These are phyloP conservation scores for Takifugu bimaculatus DNA, from an alignment of 2,113 vertebrate species.

Conservation along the genomic window DNA sequence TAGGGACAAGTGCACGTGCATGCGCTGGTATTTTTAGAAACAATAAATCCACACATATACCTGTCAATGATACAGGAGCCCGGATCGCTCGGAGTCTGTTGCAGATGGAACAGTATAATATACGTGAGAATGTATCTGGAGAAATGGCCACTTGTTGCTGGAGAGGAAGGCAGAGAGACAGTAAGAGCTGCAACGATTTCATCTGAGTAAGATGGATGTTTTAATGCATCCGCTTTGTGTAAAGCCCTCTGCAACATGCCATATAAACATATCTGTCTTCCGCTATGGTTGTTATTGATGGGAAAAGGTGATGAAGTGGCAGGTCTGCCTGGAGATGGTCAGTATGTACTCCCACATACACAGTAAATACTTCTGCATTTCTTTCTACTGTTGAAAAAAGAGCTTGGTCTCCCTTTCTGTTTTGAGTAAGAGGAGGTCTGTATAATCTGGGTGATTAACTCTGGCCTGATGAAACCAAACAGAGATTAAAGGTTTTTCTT, in stretches of 20 bases:
- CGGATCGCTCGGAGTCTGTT: conserved; percentile 53
- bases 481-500: conserved; percentile 5
- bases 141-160: conserved; percentile 74
- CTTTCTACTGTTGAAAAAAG: not conserved
- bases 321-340: not conserved
- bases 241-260: conserved; percentile 46
- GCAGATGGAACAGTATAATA: conserved; percentile 34
- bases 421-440: not conserved
- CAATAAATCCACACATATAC: conserved; percentile 56
- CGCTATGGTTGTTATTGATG: conserved; percentile 9
- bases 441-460: not conserved
- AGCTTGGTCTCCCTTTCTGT: not conserved
- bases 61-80: conserved; percentile 59
- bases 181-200: conserved; percentile 42
- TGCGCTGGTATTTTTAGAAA: conserved; percentile 39
- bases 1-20: conserved; percentile 10
- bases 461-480: conserved; percentile 18
- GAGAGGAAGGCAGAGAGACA: conserved; percentile 29
- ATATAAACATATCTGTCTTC: conserved; percentile 54
- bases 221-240: conserved; percentile 53
- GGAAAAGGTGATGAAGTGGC: not conserved
- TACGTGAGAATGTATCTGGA: conserved; percentile 67
- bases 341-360: not conserved
- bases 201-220: conserved; percentile 53
- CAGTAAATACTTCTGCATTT: not conserved